Base-by-base conservation (phyloP, 2,888 invertebrate genomes). In the Drosophila longiperda region DNA sequence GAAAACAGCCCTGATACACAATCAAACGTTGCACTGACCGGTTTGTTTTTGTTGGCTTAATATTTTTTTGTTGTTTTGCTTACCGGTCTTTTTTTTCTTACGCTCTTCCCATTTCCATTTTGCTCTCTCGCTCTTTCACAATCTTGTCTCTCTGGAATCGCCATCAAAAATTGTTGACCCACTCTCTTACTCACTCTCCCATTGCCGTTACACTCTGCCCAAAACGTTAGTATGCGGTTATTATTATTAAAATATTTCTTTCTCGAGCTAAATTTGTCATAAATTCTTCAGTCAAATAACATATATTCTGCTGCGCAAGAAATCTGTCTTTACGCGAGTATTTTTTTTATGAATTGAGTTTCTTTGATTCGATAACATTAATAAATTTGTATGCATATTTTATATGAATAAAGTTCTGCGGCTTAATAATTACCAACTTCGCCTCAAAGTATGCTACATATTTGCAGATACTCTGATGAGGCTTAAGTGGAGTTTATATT, bases 61-160 rank as follows among this genome's bases (percentile, higher is more conserved):
- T 48, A 29, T 72, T 66, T 66, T 66, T 68, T 63, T 36, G 61
- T 59, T 75, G 61, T 72, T 77, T 75, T 69, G 72, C 64, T 80
- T 82, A 80, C 83, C 83, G 85, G 80, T 80, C 77, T 83, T 70
- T 67, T 57, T 33, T 63, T 15, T 23, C 38, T 3, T 12, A 4
- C 59, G 52, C 59, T 29, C 50, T 55, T 17, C 6, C 29, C 29
- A 26, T 26, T 26, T 26, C 5, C 5, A 29, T 29, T 29, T 33
- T 26, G 45, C 17, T 20, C 11, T 38, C 33, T 17, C 45, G 7
- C 55, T 60, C 53, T 53, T 12, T 38, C 57, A 12, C 11, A 23
- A 15, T 29, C 15, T 20, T 20, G 17, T 29, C 29, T 33, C 57
- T 77, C 67, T 29, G 11, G 29, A 49, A 26, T 34, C 15, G 17